Evolutionary conservation across 2,888 invertebrate species (phyloP).

Genomic region (Microctonus aethiopoides): DNA sequence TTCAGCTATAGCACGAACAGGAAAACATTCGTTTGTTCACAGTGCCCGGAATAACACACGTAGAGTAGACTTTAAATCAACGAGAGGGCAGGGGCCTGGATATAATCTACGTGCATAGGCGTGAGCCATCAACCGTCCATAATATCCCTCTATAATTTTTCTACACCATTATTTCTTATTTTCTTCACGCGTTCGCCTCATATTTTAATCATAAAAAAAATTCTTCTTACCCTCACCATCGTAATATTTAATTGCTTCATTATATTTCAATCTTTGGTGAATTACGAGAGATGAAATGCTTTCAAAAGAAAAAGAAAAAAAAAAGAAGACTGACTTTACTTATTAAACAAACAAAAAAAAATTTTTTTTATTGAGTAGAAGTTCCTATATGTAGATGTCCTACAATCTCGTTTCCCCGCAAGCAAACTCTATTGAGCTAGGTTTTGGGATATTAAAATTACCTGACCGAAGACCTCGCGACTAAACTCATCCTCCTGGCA

Average conservation of each 20-base stretch:
- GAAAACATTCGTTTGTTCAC: conserved; percentile 58
- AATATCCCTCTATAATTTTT: not conserved
- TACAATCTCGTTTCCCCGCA: conserved; percentile 24
- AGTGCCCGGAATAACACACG: conserved; percentile 45
- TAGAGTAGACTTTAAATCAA: conserved; percentile 45
- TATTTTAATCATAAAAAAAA: not conserved
- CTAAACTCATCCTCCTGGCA: not conserved
- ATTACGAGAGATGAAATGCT: no score
- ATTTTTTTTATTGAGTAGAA: not conserved
- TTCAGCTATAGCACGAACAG: conserved; percentile 49
- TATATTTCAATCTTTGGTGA: not conserved
- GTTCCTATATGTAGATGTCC: conserved; percentile 8
- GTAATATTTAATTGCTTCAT: not conserved
- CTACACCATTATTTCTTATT: not conserved
- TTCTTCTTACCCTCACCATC: not conserved
- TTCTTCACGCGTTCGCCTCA: not conserved
- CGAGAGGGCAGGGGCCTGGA: conserved; percentile 39
- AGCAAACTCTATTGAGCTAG: conserved; percentile 36
- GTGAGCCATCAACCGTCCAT: conserved; percentile 18
- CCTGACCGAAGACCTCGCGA: conserved; percentile 34
- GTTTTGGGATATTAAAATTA: conserved; percentile 48
- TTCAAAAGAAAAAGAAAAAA: not conserved
- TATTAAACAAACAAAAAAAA: conserved; percentile 20
- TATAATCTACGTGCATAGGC: conserved; percentile 24
- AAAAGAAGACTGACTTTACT: not conserved